Percentiles rank a stretch among this genome's conserved stretches.
Conservation (phyloP, 64 coral and sea anemone species). For the Orbicella faveolata region DNA sequence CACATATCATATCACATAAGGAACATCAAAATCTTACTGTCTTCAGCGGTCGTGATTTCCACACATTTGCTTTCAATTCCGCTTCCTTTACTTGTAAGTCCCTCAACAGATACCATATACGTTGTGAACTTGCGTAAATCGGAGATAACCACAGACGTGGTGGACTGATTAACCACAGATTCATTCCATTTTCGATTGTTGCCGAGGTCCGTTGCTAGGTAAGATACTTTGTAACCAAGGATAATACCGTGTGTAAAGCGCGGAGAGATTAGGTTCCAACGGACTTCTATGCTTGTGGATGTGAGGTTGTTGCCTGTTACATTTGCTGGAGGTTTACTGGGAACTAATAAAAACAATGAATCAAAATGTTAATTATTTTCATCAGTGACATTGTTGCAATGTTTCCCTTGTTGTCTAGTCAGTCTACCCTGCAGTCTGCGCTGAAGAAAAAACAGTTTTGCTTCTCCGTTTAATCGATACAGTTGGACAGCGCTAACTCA, state of each 20-base stretch:
- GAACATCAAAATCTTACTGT: slow-evolving; percentile 32
- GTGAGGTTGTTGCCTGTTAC: slow-evolving; percentile 55
- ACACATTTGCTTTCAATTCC: slow-evolving; percentile 36
- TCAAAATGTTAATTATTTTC: background rate
- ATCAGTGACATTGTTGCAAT: background rate
- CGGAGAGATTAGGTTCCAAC: slow-evolving; percentile 61
- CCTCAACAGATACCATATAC: slow-evolving; percentile 51
- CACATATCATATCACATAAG: no score
- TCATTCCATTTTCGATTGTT: slow-evolving; percentile 4
- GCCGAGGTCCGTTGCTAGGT: background rate
- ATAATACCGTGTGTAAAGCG: slow-evolving; percentile 58
- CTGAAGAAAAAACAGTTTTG: no score
- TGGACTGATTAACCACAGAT: slow-evolving; percentile 9
- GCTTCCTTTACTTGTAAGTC: slow-evolving; percentile 39
- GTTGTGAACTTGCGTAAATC: slow-evolving; percentile 65
- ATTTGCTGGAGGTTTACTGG: slow-evolving; percentile 69
- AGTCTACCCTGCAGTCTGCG: no score
- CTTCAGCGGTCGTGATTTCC: slow-evolving; percentile 40
- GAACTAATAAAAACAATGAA: slow-evolving; percentile 38
- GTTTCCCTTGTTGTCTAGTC: background rate
- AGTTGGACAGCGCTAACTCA: no score
- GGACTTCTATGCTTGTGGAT: slow-evolving; percentile 76
- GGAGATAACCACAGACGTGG: slow-evolving; percentile 32
- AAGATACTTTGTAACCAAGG: slow-evolving; percentile 70
- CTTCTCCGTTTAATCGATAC: no score